These are phyloP conservation scores for Thunnus albacares DNA, from an alignment of 2,797 vertebrate species.

Conservation along the genomic window DNA sequence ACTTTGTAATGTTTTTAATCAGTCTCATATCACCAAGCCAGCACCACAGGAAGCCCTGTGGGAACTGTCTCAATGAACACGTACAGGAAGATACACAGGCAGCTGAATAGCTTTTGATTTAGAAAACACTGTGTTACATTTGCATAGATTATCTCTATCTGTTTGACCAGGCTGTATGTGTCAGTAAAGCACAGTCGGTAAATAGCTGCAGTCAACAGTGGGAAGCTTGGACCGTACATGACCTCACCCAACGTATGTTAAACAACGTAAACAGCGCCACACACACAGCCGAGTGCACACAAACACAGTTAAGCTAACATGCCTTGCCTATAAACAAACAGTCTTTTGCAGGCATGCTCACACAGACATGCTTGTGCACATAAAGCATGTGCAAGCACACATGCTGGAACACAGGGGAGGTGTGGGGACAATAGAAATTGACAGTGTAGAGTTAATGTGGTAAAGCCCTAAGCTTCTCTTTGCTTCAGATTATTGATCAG, in stretches of 20 bases:
- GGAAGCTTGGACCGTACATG: background rate
- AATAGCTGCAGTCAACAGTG: conserved; percentile 70
- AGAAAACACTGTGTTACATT: conserved; percentile 73
- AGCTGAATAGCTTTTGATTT: conserved; percentile 79
- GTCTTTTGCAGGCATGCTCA: conserved; percentile 10
- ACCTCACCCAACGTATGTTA: conserved; percentile 28
- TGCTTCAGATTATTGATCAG: conserved; percentile 80
- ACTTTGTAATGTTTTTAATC: conserved; percentile 75
- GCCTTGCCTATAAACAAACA: conserved; percentile 59
- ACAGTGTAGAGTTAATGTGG: conserved; percentile 70
- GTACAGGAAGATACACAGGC: conserved; percentile 67
- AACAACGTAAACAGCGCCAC: conserved; percentile 41
- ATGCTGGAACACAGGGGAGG: conserved; percentile 8
- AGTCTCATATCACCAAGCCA: conserved; percentile 67
- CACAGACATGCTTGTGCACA: conserved; percentile 40
- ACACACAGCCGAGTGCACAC: conserved; percentile 15
- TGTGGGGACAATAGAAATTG: conserved; percentile 44
- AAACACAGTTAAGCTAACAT: conserved; percentile 58
- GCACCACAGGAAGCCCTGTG: conserved; percentile 58
- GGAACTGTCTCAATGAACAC: conserved; percentile 71
- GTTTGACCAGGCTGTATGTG: conserved; percentile 82
- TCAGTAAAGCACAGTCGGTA: conserved; percentile 62
- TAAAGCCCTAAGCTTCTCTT: conserved; percentile 73
- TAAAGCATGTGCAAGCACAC: conserved; percentile 3
- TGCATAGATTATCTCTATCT: conserved; percentile 79